phyloP scores from a whole-genome alignment of 2,888 invertebrate genomes.

The Chrysopilus asiliformis region DNA sequence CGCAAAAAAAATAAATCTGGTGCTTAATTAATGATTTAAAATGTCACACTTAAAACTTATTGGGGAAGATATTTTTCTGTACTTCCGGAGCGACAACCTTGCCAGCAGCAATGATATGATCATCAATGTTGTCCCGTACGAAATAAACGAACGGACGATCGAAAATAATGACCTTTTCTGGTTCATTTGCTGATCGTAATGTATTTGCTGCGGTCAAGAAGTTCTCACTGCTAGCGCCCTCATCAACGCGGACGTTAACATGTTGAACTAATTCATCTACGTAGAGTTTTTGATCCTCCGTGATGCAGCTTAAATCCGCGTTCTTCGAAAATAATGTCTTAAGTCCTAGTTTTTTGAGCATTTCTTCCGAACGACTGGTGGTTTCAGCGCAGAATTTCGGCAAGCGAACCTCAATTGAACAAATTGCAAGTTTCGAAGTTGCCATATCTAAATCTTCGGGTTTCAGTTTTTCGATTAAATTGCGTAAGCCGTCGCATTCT shows the following conservation, averaged over 20 bases:
- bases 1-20: too few species aligned
- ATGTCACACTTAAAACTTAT: too few species aligned
- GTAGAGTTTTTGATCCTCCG: conserved; percentile 46
- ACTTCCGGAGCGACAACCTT: conserved; percentile 41
- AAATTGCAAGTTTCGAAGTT: conserved; percentile 16
- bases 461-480: conserved; percentile 42
- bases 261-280: conserved; percentile 53
- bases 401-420: conserved; percentile 39
- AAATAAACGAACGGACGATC: conserved; percentile 52
- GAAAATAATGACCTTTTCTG: conserved; percentile 35
- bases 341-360: conserved; percentile 44
- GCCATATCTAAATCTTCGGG: conserved; percentile 28
- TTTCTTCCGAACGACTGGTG: conserved; percentile 47
- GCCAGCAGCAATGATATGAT: conserved; percentile 46
- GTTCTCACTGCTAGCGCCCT: conserved; percentile 38
- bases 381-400: conserved; percentile 51
- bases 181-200: conserved; percentile 26
- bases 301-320: conserved; percentile 46
- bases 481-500: conserved; percentile 42
- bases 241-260: conserved; percentile 48
- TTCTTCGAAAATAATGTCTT: conserved; percentile 43
- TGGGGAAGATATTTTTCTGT: conserved; percentile 15
- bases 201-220: conserved; percentile 31
- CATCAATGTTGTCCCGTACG: conserved; percentile 43
- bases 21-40: too few species aligned